These are phyloP conservation scores for Deroptyus accipitrinus DNA, from an alignment of 2,113 vertebrate species.

Conservation along the genomic window DNA sequence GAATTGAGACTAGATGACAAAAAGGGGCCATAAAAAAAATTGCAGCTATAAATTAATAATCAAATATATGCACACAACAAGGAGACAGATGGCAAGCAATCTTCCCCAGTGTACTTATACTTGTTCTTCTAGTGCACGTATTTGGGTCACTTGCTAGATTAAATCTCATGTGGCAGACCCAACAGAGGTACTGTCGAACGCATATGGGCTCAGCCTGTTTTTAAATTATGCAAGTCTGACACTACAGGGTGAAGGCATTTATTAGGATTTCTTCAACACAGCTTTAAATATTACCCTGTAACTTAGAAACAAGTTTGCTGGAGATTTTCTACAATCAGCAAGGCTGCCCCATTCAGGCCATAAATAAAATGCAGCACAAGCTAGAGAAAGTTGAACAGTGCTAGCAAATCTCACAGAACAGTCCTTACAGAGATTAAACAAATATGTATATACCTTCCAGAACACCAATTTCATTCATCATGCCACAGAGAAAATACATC, in stretches of 20 bases:
- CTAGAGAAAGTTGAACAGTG: background rate
- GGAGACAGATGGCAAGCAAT: conserved; percentile 72
- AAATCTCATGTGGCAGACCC: conserved; percentile 64
- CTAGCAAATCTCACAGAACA: background rate
- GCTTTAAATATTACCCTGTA: background rate
- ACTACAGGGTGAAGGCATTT: background rate
- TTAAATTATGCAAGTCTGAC: conserved; percentile 23
- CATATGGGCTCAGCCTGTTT: background rate
- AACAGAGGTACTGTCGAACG: conserved; percentile 11
- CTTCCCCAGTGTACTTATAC: conserved; percentile 61
- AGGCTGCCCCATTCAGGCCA: background rate
- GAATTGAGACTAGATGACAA: background rate
- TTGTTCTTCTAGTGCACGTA: conserved; percentile 52
- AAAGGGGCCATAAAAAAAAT: conserved; percentile 14
- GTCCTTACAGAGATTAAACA: background rate
- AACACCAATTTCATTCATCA: background rate
- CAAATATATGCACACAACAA: conserved; percentile 47
- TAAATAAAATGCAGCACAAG: background rate
- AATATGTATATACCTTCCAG: background rate
- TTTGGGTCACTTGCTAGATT: conserved; percentile 75
- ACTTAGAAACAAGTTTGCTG: background rate
- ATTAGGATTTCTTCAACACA: background rate
- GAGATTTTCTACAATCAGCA: background rate
- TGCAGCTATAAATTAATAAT: conserved; percentile 62
- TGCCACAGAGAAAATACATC: background rate